These are phyloP conservation scores for Tenodera sinensis DNA, from an alignment of 2,888 invertebrate genomes.

Conservation along the genomic window DNA sequence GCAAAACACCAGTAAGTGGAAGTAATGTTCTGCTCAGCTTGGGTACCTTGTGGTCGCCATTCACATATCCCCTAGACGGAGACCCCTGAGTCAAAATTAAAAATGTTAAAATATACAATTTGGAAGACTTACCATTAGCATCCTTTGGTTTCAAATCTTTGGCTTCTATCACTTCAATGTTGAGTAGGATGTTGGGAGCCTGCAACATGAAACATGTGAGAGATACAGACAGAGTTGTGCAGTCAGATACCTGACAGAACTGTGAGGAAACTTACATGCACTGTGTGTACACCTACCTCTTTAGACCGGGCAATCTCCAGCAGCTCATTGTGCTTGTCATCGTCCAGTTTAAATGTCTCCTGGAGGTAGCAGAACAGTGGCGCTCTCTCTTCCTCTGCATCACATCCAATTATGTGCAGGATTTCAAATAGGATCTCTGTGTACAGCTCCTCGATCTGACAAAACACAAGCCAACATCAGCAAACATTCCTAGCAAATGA, in stretches of 20 bases:
- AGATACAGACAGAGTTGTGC: neutral
- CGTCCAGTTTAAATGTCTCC: conserved; percentile 75
- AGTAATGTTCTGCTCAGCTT: too few species aligned
- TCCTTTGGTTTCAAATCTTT: conserved; percentile 82
- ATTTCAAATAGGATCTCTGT: conserved; percentile 79
- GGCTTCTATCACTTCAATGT: conserved; percentile 82
- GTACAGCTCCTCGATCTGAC: conserved; percentile 82
- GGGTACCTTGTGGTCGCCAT: too few species aligned
- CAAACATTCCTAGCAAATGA: neutral
- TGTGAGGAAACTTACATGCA: neutral
- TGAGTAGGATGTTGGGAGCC: conserved; percentile 77
- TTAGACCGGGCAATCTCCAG: conserved; percentile 69
- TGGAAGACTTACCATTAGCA: conserved; percentile 57
- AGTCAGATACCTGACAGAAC: too few species aligned
- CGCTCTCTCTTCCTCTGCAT: conserved; percentile 66
- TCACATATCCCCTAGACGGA: too few species aligned
- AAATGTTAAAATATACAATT: too few species aligned
- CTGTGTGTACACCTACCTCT: conserved; percentile 48
- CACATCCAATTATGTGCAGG: conserved; percentile 78
- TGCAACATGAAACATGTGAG: conserved; percentile 34
- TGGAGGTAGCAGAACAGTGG: conserved; percentile 71
- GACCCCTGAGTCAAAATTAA: too few species aligned
- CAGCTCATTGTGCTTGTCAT: conserved; percentile 69
- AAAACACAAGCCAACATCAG: conserved; percentile 37
- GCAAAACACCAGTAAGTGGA: too few species aligned